Evolutionary conservation across 2,797 vertebrate species (phyloP).

Genomic region (Poecile montanus): DNA sequence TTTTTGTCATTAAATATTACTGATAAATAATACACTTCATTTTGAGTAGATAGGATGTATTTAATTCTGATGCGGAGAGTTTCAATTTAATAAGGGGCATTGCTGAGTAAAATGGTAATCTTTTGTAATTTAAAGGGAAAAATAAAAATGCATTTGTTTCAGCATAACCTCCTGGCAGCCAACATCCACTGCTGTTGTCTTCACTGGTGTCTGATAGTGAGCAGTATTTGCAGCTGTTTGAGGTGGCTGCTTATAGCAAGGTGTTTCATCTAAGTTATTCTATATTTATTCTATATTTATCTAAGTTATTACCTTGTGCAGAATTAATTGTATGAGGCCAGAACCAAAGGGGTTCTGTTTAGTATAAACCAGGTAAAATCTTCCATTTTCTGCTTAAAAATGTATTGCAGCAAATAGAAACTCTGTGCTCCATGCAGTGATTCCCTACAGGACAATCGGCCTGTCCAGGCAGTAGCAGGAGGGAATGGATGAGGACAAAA

Average conservation of each 20-base stretch:
- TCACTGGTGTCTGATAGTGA: constrained; percentile 8
- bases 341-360: neutral
- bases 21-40: constrained; percentile 81
- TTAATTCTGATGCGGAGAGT: constrained; percentile 78
- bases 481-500: neutral
- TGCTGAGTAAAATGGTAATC: constrained; percentile 76
- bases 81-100: constrained; percentile 74
- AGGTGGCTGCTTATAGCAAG: constrained; percentile 23
- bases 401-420: neutral
- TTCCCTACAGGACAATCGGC: neutral
- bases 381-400: neutral
- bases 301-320: constrained; percentile 18
- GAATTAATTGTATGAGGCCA: constrained; percentile 28
- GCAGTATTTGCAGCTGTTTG: neutral
- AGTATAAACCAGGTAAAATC: neutral
- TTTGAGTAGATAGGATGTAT: constrained; percentile 74
- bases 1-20: constrained; percentile 82
- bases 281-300: neutral
- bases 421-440: neutral
- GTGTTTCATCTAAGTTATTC: constrained; percentile 35
- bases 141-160: constrained; percentile 71
- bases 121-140: constrained; percentile 74
- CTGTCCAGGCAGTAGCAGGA: neutral
- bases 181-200: constrained; percentile 52
- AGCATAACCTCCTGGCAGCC: neutral